Base-by-base conservation (phyloP, 2,113 vertebrate genomes). In the Euleptes europaea region DNA sequence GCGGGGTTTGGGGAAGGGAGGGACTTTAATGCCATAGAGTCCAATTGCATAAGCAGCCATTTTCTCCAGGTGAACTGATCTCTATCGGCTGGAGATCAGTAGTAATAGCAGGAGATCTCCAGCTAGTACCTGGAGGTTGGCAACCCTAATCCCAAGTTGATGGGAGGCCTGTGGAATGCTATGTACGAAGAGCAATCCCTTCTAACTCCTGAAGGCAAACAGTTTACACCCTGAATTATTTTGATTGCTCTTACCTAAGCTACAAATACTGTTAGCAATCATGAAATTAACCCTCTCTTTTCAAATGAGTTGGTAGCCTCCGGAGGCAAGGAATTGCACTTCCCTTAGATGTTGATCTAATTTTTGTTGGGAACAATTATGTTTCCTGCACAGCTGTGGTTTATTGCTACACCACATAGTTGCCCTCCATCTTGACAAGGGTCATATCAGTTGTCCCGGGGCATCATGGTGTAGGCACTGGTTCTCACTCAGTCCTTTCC, bases 231-330 rank as follows among this genome's bases (percentile, higher is more conserved):
- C 86, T 86, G 88, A 93, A 93, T 93, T 77, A 92, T 88, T 93
- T 93, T 94, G 91, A 94, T 95, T 93, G 67, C 82, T 78, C 89
- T 92, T n/a, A n/a, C n/a, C n/a, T n/a, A n/a, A n/a, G n/a, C n/a
- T n/a, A 67, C 88, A 84, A 82, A 90, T 92, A 90, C 84, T 87
- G 84, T 21, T 88, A 82, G 33, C 1, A 21, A 86, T 63, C 0
- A 5, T 74, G 77, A 47, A 90, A 88, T 87, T 69, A 23, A 88
- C 89, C 85, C 47, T 63, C 77, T 70, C 70, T 91, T 57, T 89
- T 84, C 81, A 26, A 66, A 85, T 23, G 47, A 23, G 74, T n/a
- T 87, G 88, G 89, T 84, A 88, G 82, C n/a, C 70, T 89, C 86
- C 0, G 0, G 76, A 87, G 66, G 82, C 75, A 84, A 79, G 26